Evolutionary conservation across 2,797 vertebrate species (phyloP), one percentile per base, ranked within the genome.

Genomic region (Cephalopachus bancanus): DNA sequence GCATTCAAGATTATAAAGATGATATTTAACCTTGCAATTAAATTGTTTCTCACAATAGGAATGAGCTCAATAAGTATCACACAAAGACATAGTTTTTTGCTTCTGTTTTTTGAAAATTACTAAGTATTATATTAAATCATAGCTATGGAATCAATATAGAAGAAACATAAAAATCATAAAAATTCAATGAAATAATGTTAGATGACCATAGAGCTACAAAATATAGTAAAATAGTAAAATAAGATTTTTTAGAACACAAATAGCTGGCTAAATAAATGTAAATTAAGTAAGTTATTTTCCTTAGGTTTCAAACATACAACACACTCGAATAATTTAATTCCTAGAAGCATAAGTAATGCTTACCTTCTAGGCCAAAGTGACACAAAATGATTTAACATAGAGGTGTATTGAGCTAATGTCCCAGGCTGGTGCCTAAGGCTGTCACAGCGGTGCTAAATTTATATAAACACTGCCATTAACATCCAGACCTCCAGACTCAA

Each of bases 401-500:
- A 53, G n/a, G 11, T 74, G 8, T 20, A 24, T 19, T 62, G 93
- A 67, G 90, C 22, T 33, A 93, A 60, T 19, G 53, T 15, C 8
- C 22, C 67, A 49, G 60, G 67, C 60, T 64, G 67, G 91, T 91
- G 91, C 81, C 91, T 89, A 80, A 71, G 97, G 72, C 80, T 59
- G 62, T 78, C 76, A 22, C 0, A 79, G 12, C 14, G 1, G 49
- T 85, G 64, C 1, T 83, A 85, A 51, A 71, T 60, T 69, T 93
- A 69, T 83, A 92, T 53, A 69, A 93, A 59, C 24, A 91, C 6
- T 62, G 26, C 16, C 94, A 90, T 86, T 81, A 57, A 44, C 10
- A 96, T 2, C 78, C 0, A 79, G 49, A 96, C 94, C 79, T 95
- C 91, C 89, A 95, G 78, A 97, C 86, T 81, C 88, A 76, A 93